Base-by-base conservation (phyloP, 2,113 vertebrate species). In the Nyctibius bracteatus region DNA sequence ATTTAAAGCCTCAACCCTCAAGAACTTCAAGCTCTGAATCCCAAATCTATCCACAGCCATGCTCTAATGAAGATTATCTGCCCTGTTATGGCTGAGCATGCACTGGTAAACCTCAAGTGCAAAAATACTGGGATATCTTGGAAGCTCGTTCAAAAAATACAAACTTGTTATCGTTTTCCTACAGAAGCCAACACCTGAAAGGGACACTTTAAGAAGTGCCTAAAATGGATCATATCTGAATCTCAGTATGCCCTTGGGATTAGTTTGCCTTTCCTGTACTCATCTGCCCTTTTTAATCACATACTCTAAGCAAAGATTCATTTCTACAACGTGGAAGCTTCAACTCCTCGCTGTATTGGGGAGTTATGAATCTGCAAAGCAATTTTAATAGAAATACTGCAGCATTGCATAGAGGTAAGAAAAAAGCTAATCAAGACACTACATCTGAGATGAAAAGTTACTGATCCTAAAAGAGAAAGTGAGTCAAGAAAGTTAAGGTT, bases 391-490 rank as follows among this genome's bases (percentile, higher is more conserved):
- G 46, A 71, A 94, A 91, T 80, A 71, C 39, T 62, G 27, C 12
- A 77, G 46, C 6, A 1, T 30, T 25, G 67, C 20, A 85, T 0
- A 72, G 44, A 73, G 70, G 74, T 58, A 85, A 72, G 43, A 70
- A 52, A 84, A 83, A 90, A 52, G 20, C 70, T 88, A 94, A 94
- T 97, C 81, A 93, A 90, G 73, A 75, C 24, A 41, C 31, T 57
- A 12, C 14, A 82, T 83, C 46, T 37, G 43, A 93, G 81, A 93
- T 88, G n/a, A 83, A 88, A 96, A 91, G 49, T 86, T 94, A 77
- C 86, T 90, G 75, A 96, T 86, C 81, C 87, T 93, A 86, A 73
- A 81, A 74, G 22, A 65, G 55, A 59, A 81, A 87, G 43, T 2
- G 6, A 92, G 51, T 47, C 58, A 73, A 92, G 71, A 91, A 92